Evolutionary conservation across 2,888 invertebrate species (phyloP), one percentile per base, ranked within the genome.

Genomic region (Isoperla grammatica): DNA sequence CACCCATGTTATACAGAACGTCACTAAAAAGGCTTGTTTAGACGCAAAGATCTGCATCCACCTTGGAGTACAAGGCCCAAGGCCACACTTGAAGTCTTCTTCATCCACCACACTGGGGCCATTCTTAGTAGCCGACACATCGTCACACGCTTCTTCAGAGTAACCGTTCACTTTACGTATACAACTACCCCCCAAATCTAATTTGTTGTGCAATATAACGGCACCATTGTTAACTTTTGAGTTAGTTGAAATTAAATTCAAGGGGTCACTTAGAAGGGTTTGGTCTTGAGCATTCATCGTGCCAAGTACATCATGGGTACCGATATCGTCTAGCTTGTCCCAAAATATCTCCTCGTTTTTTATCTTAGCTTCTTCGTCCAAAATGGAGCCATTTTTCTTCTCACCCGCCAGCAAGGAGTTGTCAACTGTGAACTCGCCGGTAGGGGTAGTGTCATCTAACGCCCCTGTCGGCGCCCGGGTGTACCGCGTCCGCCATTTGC

Each of bases 1-100:
- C n/a, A 92, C 89, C 87, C 91, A 92, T 56, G 91, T 90, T 68
- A 90, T 81, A 70, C 91, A 85, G 74, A 94, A 95, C 53, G 90
- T 88, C 70, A 89, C 83, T 78, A 95, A 84, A 76, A 95, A 95
- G 63, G 88, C 85, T 71, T 92, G 87, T 67, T 93, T 93, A 61
- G 91, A 91, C 61, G 92, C 90, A 70, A 93, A 64, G 8, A 60
- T 58, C 68, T 90, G 87, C 61, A 87, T 77, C 84, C 87, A 87
- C 57, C 78, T 76, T 1, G 93, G 90, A 63, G 85, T 79, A 69
- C 87, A 89, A 58, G 86, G 85, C 63, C 90, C 90, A 69, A 92
- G 81, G 53, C 93, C 93, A 76, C 92, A 93, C 69, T 81, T 81
- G 66, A 84, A 81, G 63, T 78, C 79, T 56, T 76, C 76, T 40